Conservation (phyloP, 2,113 vertebrate species). For the Gambusia holbrooki region DNA sequence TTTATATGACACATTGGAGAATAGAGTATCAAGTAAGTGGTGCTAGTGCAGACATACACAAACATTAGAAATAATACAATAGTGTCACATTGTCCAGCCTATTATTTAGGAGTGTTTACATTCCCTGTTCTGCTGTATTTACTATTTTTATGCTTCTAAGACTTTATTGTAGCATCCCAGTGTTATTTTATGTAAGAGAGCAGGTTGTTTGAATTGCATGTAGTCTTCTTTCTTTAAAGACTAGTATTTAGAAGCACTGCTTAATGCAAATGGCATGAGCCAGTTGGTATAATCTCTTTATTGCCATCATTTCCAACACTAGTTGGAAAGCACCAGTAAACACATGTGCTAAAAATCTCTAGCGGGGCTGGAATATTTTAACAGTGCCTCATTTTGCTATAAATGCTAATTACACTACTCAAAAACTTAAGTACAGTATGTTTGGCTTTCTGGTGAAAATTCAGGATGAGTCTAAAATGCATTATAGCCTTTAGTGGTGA, state of each 20-base stretch:
- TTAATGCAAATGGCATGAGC: too few species aligned
- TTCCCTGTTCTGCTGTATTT: neutral
- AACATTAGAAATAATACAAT: neutral
- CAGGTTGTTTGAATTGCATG: neutral
- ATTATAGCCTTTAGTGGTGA: neutral
- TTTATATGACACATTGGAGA: neutral
- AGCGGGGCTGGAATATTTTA: neutral
- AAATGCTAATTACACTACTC: conserved; percentile 9
- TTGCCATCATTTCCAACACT: neutral
- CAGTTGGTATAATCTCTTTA: too few species aligned
- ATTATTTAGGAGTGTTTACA: neutral
- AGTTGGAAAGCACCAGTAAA: neutral
- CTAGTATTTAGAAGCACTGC: neutral
- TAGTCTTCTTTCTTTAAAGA: neutral
- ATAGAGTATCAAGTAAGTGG: neutral
- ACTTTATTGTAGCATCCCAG: neutral
- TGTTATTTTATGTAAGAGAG: too few species aligned
- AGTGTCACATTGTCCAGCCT: neutral
- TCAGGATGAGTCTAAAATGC: neutral
- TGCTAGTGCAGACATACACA: neutral
- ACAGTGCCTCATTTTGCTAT: neutral
- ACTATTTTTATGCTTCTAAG: neutral
- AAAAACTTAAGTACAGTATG: conserved; percentile 4
- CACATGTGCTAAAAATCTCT: neutral
- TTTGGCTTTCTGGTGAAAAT: neutral